Base-by-base conservation (phyloP, 2,797 vertebrate genomes). In the Lycodopsis pacificus region DNA sequence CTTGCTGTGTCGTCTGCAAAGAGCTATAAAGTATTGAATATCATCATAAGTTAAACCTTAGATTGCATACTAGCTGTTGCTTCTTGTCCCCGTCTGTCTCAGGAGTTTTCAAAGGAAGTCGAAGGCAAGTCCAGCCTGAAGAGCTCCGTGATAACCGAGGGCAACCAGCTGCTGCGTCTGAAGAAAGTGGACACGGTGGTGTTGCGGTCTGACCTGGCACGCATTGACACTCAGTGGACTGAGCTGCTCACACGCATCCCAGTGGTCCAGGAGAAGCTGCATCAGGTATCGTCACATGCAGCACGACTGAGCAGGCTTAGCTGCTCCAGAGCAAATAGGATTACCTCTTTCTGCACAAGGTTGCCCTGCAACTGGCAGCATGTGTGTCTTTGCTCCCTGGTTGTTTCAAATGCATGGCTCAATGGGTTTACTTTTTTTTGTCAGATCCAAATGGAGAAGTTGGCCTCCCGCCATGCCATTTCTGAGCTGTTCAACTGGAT, bases 61-160 rank as follows among this genome's bases (percentile, higher is more conserved):
- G 40, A 57, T 56, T 54, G 14, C 3, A 34, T 32, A 34, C n/a
- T 11, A 15, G 32, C 27, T 53, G 9, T 54, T 69, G 13, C 56
- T 5, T 67, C 6, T 15, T 67, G 13, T 65, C 10, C 12, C 7
- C 68, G 2, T 83, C 3, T 46, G 8, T 76, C 25, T 30, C 86
- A 99, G 98, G 97, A 99, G 68, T 99, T 99, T 92, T 99, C 97
- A 49, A 99, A 99, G 91, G 98, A 99, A 85, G 97, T 99, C 4
- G 98, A 99, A 70, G 95, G 96, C 38, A 97, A 96, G 79, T 97
- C 97, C 4, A 95, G 95, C 17, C 95, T 98, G 78, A 98, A 98
- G 73, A 95, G 94, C 4, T 97, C 97, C 2, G 98, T 99, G 20
- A 87, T 98, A 65, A 96, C 95, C 36, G 96, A 95, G 19, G 98